phyloP scores from a whole-genome alignment of 2,797 vertebrate genomes.

The Poecilia velifera region DNA sequence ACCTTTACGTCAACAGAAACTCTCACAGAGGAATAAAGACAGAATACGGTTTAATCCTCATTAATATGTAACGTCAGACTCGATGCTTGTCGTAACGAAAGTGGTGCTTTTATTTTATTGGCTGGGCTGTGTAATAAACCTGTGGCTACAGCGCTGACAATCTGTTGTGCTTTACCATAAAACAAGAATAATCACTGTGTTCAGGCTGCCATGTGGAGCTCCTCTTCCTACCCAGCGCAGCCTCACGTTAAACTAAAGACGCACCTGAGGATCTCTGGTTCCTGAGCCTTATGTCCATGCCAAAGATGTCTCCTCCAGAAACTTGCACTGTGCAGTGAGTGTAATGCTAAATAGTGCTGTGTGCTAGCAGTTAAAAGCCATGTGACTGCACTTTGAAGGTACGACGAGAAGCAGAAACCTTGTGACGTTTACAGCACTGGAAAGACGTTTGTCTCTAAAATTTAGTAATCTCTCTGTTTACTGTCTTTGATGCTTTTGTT shows the following conservation, averaged over 20 bases:
- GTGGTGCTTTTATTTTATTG: neutral
- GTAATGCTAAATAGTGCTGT: constrained; percentile 8
- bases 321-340: constrained; percentile 45
- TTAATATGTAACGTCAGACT: neutral
- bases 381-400: constrained; percentile 18
- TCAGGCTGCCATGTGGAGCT: constrained; percentile 37
- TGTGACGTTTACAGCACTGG: constrained; percentile 57
- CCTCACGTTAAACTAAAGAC: constrained; percentile 22
- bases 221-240: constrained; percentile 19
- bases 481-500: neutral
- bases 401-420: constrained; percentile 2
- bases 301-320: constrained; percentile 76
- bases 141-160: constrained; percentile 61
- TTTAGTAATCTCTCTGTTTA: constrained; percentile 26
- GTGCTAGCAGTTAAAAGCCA: constrained; percentile 29
- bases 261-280: constrained; percentile 41
- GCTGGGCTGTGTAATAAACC: neutral
- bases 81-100: neutral
- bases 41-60: neutral
- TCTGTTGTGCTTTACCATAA: constrained; percentile 44
- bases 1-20: neutral
- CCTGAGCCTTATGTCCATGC: constrained; percentile 79
- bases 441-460: constrained; percentile 47
- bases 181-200: constrained; percentile 44
- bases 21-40: neutral